A percentile compares a stretch with the other conserved stretches of the same genome.
phyloP scores from a whole-genome alignment of 2,797 vertebrate species.

The Meda fulgida region DNA sequence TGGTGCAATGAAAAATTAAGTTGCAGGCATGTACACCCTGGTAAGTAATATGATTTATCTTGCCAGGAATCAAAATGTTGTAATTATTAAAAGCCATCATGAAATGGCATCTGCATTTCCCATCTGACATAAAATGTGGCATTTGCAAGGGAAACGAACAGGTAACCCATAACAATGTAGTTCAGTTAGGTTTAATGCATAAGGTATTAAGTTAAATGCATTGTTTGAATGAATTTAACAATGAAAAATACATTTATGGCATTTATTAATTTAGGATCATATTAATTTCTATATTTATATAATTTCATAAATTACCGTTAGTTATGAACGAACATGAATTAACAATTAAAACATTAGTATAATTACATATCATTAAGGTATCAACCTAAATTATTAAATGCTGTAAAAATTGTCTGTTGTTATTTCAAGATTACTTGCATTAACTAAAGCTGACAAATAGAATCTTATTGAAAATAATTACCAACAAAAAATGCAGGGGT shows the following conservation, averaged over 20 bases:
- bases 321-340: neutral
- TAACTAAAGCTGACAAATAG: neutral
- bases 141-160: neutral
- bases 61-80: neutral
- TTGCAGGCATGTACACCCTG: neutral
- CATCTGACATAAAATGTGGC: neutral
- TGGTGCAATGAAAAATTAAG: neutral
- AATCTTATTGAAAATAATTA: neutral
- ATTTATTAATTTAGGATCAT: neutral
- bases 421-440: neutral
- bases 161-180: neutral
- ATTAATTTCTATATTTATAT: no score
- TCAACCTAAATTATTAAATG: neutral
- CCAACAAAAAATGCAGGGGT: neutral
- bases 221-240: neutral
- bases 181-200: neutral
- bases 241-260: neutral
- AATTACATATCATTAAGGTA: no score
- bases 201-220: neutral
- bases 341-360: neutral
- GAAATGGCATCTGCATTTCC: constrained; percentile 7
- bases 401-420: neutral
- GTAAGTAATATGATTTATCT: constrained; percentile 13
- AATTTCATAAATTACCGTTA: no score
- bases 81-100: constrained; percentile 13